Percentiles rank a stretch among this genome's conserved stretches.
Conservation (phyloP, 2,113 vertebrate genomes). For the Jaculus jaculus region DNA sequence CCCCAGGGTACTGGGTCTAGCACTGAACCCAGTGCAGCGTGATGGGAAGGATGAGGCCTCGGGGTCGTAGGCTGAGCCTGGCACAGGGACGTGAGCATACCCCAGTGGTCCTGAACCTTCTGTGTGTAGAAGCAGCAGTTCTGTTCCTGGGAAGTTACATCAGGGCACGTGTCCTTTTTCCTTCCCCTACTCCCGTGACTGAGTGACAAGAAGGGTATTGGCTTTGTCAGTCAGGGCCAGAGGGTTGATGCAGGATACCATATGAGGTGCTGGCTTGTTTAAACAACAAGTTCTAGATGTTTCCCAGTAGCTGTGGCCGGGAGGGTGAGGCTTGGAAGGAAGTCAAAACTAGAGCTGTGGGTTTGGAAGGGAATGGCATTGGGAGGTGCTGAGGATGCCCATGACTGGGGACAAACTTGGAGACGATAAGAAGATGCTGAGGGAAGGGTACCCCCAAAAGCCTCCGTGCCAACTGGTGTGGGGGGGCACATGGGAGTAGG, state of each 20-base stretch:
- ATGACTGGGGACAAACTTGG: not conserved
- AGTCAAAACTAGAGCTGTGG: not conserved
- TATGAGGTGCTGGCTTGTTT: not conserved
- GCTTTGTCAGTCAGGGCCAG: not conserved
- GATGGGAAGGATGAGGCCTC: not conserved
- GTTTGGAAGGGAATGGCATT: not conserved
- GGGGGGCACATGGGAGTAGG: not conserved
- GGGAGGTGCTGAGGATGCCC: not conserved
- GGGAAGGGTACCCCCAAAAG: not conserved
- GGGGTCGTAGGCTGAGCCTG: not conserved
- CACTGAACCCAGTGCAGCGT: not conserved
- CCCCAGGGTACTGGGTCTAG: not conserved
- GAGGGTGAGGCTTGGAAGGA: not conserved
- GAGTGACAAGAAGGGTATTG: not conserved
- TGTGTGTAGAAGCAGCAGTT: no score
- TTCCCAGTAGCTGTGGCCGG: not conserved
- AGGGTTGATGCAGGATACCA: not conserved
- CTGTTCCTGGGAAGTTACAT: not conserved
- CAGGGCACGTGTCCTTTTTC: not conserved
- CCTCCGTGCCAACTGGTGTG: fast-evolving
- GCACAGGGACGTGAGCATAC: not conserved
- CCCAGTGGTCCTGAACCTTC: not conserved
- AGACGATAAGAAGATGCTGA: not conserved
- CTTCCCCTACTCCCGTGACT: not conserved
- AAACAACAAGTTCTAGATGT: not conserved